Base-by-base conservation (phyloP, 2,888 invertebrate species). In the Stenoptilia bipunctidactyla region DNA sequence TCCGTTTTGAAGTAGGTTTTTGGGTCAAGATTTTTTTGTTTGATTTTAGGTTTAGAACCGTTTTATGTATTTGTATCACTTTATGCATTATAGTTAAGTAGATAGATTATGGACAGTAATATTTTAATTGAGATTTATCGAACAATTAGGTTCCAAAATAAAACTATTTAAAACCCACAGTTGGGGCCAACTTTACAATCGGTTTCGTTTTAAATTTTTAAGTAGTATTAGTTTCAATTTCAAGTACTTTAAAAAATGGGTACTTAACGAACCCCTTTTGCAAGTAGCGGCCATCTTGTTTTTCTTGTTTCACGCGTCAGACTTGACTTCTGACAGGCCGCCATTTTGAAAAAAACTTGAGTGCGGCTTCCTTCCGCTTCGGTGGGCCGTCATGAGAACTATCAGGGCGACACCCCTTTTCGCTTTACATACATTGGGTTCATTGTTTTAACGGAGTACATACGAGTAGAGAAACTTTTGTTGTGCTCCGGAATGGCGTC, bases 341-440 rank as follows among this genome's bases (percentile, higher is more conserved):
- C 83, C 83, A 83, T 83, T 77, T 83, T 83, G 74, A 72, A 82
- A 82, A 74, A 80, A 77, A 66, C 70, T 77, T 61, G 62, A 79
- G 75, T 69, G 68, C 68, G 79, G 82, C 79, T 83, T 82, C 79
- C 75, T 83, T 83, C 75, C 79, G 72, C 75, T 61, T 70, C 77
- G 71, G 70, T 69, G 66, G 67, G 73, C 70, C 65, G 69, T 68
- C 67, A 75, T 72, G 73, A 79, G 79, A 77, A 79, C 75, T 77
- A 77, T 70, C 65, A 70, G 52, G 71, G 70, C 67, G 65, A 75
- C 80, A 76, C 80, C 77, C 80, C 80, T 67, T 72, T 63, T 20
- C 66, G 58, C 56, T 75, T 75, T 79, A 80, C 79, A 79, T 76
- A 71, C 72, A 76, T 74, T 64, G 62, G 64, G 68, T 72, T 80